phyloP scores from a whole-genome alignment of 2,113 vertebrate genomes.

The Calonectris borealis region DNA sequence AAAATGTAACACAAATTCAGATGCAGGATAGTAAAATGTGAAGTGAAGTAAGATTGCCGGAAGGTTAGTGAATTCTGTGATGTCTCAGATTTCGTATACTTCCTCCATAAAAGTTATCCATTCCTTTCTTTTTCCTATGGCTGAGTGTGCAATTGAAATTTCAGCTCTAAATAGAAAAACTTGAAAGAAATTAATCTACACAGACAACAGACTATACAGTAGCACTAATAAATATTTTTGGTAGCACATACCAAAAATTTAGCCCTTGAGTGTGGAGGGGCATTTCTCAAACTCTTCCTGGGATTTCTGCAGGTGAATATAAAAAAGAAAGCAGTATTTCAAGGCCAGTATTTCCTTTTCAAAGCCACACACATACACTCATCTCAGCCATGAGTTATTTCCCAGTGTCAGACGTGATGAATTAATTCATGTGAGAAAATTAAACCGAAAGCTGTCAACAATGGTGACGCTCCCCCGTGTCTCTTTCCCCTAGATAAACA shows the following conservation, averaged over 20 bases:
- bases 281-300: background rate
- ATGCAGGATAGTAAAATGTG: background rate
- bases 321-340: background rate
- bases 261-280: background rate
- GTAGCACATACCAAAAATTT: background rate
- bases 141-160: background rate
- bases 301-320: background rate
- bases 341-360: background rate
- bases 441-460: background rate
- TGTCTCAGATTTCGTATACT: background rate
- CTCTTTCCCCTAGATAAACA: background rate
- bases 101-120: background rate
- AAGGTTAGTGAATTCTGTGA: background rate
- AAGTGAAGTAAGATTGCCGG: background rate
- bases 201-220: background rate
- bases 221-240: background rate
- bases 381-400: background rate
- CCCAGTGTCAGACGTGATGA: background rate
- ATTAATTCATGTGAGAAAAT: background rate
- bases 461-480: fast-evolving
- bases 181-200: slow-evolving; percentile 40
- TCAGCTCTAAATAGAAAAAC: slow-evolving; percentile 37
- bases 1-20: background rate
- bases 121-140: background rate
- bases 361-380: background rate